Evolutionary conservation across 2,888 invertebrate genomes (phyloP).

Genomic region (Hirtodrosophila duncani): DNA sequence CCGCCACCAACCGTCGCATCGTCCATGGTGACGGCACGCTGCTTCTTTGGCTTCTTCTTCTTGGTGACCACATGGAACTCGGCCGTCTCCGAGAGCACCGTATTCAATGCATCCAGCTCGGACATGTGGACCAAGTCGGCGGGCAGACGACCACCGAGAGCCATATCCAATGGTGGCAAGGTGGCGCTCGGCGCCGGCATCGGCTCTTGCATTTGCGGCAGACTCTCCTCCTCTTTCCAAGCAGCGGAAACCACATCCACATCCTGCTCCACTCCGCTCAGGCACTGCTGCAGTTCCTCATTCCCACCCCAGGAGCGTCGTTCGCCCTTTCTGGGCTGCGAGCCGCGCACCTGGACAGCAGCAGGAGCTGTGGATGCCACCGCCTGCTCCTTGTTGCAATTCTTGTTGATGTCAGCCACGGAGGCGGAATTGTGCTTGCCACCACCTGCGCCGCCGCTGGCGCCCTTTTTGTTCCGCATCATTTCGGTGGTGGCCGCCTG

Average conservation of each 20-base stretch:
- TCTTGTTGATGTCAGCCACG: conserved; percentile 70
- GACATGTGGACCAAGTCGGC: conserved; percentile 61
- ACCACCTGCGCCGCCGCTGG: conserved; percentile 2
- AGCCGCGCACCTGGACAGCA: conserved; percentile 24
- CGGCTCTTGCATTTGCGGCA: conserved; percentile 17
- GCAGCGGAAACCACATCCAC: too few relatives aligned
- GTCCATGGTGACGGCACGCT: conserved; percentile 68
- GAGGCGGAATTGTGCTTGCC: conserved; percentile 68
- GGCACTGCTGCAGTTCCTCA: conserved; percentile 81
- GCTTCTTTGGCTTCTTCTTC: conserved; percentile 87
- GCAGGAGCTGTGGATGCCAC: conserved; percentile 17
- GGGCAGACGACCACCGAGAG: too few relatives aligned
- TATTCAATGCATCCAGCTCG: conserved; percentile 74
- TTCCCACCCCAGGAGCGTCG: conserved; percentile 85
- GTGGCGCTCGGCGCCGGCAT: conserved; percentile 1
- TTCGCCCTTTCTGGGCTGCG: conserved; percentile 75
- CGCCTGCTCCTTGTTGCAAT: conserved; percentile 51
- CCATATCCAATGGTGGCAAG: conserved; percentile 12
- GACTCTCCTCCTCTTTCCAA: conserved; percentile 22
- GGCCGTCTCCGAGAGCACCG: conserved; percentile 80
- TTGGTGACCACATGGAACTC: conserved; percentile 92
- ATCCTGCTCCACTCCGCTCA: too few relatives aligned
- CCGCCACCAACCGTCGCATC: conserved; percentile 55
- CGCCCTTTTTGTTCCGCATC: conserved; percentile 65
- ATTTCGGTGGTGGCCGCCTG: conserved; percentile 74